phyloP scores from a whole-genome alignment of 2,797 vertebrate genomes.

The Telmatherina bonti region DNA sequence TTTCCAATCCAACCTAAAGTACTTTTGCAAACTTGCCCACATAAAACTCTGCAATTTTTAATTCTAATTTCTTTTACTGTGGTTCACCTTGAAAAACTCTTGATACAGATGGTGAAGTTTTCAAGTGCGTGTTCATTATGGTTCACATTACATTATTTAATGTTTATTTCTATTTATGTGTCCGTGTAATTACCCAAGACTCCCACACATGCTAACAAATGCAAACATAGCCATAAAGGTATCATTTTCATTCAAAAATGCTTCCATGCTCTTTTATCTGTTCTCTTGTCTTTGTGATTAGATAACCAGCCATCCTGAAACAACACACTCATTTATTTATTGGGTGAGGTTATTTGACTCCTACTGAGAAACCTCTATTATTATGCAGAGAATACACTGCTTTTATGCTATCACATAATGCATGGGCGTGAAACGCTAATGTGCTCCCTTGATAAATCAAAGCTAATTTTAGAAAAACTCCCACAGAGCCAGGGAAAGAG shows the following conservation, averaged over 20 bases:
- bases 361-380: conserved; percentile 57
- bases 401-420: conserved; percentile 58
- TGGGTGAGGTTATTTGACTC: conserved; percentile 63
- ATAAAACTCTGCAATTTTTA: no score
- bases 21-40: not conserved
- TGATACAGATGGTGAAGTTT: no score
- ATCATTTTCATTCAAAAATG: conserved; percentile 27
- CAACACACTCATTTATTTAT: conserved; percentile 66
- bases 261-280: conserved; percentile 40
- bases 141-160: conserved; percentile 3
- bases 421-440: conserved; percentile 65
- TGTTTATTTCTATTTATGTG: conserved; percentile 16
- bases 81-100: not conserved
- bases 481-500: conserved; percentile 41
- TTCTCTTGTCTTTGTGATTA: conserved; percentile 51
- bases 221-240: conserved; percentile 13
- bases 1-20: not conserved
- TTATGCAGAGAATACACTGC: conserved; percentile 57
- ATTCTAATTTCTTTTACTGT: not conserved
- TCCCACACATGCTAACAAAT: not conserved
- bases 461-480: conserved; percentile 63
- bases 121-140: conserved; percentile 11
- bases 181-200: conserved; percentile 22
- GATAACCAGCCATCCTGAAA: conserved; percentile 66
- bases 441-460: conserved; percentile 62